Conservation (phyloP, 2,797 vertebrate genomes). For the Selene dorsalis region DNA sequence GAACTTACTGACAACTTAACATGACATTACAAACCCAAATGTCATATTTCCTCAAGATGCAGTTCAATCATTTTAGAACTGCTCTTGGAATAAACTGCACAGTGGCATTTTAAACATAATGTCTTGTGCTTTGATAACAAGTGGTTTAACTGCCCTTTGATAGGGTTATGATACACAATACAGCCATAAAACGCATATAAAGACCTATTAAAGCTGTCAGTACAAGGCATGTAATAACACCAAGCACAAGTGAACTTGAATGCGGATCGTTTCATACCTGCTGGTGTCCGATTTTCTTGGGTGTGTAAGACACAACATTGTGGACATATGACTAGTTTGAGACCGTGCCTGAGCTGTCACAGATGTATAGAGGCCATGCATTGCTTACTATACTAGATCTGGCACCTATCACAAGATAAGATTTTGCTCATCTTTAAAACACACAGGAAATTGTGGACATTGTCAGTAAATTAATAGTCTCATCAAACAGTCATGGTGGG, state of each 20-base stretch:
- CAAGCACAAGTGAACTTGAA: slow-evolving; percentile 39
- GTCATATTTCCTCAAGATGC: slow-evolving; percentile 27
- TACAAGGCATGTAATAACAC: slow-evolving; percentile 39
- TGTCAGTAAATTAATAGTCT: not conserved
- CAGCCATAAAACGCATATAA: slow-evolving; percentile 61
- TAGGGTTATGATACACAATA: slow-evolving; percentile 59
- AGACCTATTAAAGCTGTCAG: slow-evolving; percentile 57
- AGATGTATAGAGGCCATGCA: slow-evolving; percentile 7
- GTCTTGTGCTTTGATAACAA: slow-evolving; percentile 51
- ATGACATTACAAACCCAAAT: slow-evolving; percentile 31
- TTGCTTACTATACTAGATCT: slow-evolving; percentile 5
- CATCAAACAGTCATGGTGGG: not conserved
- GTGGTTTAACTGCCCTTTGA: slow-evolving; percentile 50
- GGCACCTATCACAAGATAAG: not conserved
- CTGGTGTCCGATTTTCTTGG: slow-evolving; percentile 43
- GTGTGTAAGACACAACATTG: slow-evolving; percentile 37
- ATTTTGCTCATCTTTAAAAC: slow-evolving; percentile 1
- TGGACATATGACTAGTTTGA: slow-evolving; percentile 38
- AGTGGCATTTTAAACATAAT: slow-evolving; percentile 29
- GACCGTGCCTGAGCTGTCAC: slow-evolving; percentile 13
- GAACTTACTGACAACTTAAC: slow-evolving; percentile 7
- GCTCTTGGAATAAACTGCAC: slow-evolving; percentile 8
- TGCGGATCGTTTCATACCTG: slow-evolving; percentile 43
- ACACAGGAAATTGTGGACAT: not conserved
- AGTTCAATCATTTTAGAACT: slow-evolving; percentile 36